Evolutionary conservation across 2,888 invertebrate genomes (phyloP), one percentile per base, ranked within the genome.

Genomic region (Cryptosula pallasiana): DNA sequence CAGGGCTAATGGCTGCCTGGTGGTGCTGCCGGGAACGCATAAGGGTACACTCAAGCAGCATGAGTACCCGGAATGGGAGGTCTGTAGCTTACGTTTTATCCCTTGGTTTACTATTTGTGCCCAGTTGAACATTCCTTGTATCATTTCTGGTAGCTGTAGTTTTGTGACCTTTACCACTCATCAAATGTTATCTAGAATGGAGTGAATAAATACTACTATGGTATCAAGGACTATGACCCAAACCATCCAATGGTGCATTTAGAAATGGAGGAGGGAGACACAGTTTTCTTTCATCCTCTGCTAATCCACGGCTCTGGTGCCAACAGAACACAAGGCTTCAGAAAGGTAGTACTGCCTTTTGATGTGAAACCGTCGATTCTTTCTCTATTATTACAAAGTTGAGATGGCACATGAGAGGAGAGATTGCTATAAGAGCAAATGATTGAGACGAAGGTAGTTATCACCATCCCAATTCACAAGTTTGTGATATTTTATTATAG

Each of bases 211-310:
- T 85, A 90, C 79, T 93, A 91, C 82, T 90, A 91, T 82, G 92
- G 91, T 0, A 87, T 90, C 72, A 83, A 86, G 75, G 87, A 88
- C 76, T 87, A 82, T 78, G 86, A 88, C 13, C 88, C 89, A 0
- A 79, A 78, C 57, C 73, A 76, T 70, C 76, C 76, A 0, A 73
- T 81, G 75, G 83, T 90, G 0, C 86, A 90, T 77, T 86, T 94
- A 16, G 88, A 89, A 76, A 94, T 94, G 93, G 88, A 90, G 71
- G 90, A 91, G 13, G 94, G 94, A 0, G 94, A 94, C 82, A 93
- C 93, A 0, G 90, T 92, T 20, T 91, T 94, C 86, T 92, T 95
- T 83, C 93, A 94, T 85, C 93, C 94, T 0, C 81, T 91, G n/a
- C 83, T 95, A 13, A 87, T 94, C 45, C 94, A 94, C 81, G 94